Conservation (phyloP, 2,888 invertebrate genomes). For the Agrilus mali region DNA sequence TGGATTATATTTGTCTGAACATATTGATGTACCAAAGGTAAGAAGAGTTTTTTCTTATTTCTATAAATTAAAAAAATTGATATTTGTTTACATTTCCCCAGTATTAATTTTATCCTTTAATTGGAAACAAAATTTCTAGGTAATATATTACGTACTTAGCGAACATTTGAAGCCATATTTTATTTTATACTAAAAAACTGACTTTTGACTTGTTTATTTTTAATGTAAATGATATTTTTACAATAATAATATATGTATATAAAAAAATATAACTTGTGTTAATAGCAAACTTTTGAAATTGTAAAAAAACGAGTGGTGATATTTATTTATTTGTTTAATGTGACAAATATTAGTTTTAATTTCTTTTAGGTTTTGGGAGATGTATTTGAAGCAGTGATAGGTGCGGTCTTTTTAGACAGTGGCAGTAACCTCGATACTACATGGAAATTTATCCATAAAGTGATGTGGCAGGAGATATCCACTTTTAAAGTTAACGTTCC, state of each 20-base stretch:
- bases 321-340: slow-evolving; percentile 35
- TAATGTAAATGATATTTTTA: background rate
- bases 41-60: slow-evolving; percentile 3
- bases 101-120: too few relatives aligned
- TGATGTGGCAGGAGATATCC: slow-evolving; percentile 80
- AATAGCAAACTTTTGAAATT: too few relatives aligned
- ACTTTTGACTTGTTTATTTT: background rate
- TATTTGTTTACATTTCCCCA: too few relatives aligned
- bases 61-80: too few relatives aligned
- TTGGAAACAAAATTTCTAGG: too few relatives aligned
- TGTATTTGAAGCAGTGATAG: slow-evolving; percentile 82
- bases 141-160: too few relatives aligned
- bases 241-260: background rate
- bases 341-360: slow-evolving; percentile 32
- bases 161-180: too few relatives aligned
- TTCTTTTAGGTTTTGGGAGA: slow-evolving; percentile 62
- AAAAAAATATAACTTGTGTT: too few relatives aligned
- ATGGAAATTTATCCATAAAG: slow-evolving; percentile 71
- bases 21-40: slow-evolving; percentile 80
- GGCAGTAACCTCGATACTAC: slow-evolving; percentile 55
- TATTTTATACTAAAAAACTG: background rate
- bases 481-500: slow-evolving; percentile 73
- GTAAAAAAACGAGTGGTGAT: too few relatives aligned
- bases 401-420: slow-evolving; percentile 82
- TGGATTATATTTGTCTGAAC: slow-evolving; percentile 47